These are phyloP conservation scores for Platycheirus rosarum DNA, from an alignment of 2,888 invertebrate species.

Conservation along the genomic window DNA sequence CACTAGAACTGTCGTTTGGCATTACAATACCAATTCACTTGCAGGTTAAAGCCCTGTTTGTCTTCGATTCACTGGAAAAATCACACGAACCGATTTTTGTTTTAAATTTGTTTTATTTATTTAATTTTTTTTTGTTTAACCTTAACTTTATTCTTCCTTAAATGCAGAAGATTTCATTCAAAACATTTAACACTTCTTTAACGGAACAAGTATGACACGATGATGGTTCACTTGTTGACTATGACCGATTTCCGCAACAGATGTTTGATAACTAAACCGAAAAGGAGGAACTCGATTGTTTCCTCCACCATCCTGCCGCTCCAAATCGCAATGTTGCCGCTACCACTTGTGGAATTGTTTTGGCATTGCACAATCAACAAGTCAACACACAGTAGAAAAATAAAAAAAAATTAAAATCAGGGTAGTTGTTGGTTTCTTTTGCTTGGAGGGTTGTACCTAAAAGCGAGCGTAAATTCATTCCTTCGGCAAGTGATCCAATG, in stretches of 20 bases:
- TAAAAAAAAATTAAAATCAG: slow-evolving; percentile 10
- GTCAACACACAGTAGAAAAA: slow-evolving; percentile 50
- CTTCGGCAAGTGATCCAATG: slow-evolving; percentile 32
- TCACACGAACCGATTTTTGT: no score
- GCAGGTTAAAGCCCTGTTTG: no score
- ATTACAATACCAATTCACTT: no score
- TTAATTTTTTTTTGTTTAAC: slow-evolving; percentile 5
- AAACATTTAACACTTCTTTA: slow-evolving; percentile 20
- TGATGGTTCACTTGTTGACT: slow-evolving; percentile 67
- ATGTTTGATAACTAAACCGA: slow-evolving; percentile 72
- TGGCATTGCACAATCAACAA: slow-evolving; percentile 74
- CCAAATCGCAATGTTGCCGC: slow-evolving; percentile 48
- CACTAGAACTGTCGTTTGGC: no score
- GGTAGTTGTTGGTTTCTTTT: slow-evolving; percentile 64
- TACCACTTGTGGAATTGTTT: slow-evolving; percentile 74
- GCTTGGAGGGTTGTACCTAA: slow-evolving; percentile 72
- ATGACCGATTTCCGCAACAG: slow-evolving; percentile 74
- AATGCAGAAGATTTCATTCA: no score
- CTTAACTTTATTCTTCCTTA: no score
- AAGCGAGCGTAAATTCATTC: slow-evolving; percentile 55
- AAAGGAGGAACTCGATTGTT: slow-evolving; percentile 70
- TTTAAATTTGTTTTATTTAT: no score
- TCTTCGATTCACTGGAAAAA: no score
- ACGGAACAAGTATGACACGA: neutral
- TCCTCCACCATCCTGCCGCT: slow-evolving; percentile 46